Evolutionary conservation across 35 echinoderm and acorn worm species (phyloP), one percentile per base, ranked within the genome.

Genomic region (Ophiothrix spiculata): DNA sequence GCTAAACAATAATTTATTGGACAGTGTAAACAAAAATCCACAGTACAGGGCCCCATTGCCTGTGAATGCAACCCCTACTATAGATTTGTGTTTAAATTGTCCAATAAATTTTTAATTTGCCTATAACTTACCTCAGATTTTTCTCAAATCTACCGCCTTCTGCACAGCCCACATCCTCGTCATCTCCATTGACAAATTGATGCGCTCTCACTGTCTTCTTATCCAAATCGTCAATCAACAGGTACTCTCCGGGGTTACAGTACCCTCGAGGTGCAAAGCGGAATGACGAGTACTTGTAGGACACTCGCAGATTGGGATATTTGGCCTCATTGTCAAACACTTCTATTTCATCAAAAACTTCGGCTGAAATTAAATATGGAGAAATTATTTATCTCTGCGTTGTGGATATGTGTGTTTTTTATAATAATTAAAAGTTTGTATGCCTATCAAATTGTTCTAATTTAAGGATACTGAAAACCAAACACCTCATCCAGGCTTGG

Each of bases 201-300:
- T 99, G 92, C 12, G 96, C 96, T 19, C 74, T 63, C 38, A 99
- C 92, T 0, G 96, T 99, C 75, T 99, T 99, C 0, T 35, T 85
- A 21, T 89, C 88, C 14, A 99, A 39, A 77, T 99, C 84, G 37
- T 91, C 88, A 75, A 92, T 89, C 41, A 91, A 88, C 3, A 99
- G 86, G 77, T 90, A 99, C 39, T 77, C 49, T 33, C 92, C 92
- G 1, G 96, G 96, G 46, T 99, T 86, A 78, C 96, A 99, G 96
- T 99, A 99, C 81, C 96, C 94, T 28, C 91, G 91, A 0, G 92
- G 96, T 0, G 92, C 92, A 38, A 99, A 83, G 29, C 83, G 77
- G 64, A 99, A 89, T 0, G 86, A 89, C 0, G 88, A 91, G 77
- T 88, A 93, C 36, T 86, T 83, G 81, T 99, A 99, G 0, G 92